phyloP scores from a whole-genome alignment of 2,113 vertebrate species.

The Albula goreensis region DNA sequence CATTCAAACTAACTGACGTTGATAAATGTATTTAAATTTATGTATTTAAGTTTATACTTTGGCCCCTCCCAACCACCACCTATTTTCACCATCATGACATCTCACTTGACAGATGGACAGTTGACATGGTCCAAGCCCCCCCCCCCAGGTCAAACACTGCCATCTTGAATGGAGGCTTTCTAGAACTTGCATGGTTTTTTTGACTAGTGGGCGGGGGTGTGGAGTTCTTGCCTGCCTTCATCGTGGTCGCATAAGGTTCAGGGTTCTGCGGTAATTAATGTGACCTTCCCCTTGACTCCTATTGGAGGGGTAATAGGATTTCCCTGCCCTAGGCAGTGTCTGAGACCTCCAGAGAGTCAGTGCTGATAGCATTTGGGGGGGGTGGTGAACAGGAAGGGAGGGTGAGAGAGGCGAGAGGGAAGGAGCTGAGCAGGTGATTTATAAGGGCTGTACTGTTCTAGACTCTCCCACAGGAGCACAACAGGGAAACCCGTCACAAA shows the following conservation, averaged over 20 bases:
- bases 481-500: slow-evolving; percentile 27
- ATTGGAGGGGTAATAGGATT: slow-evolving; percentile 36
- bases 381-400: neutral
- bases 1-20: neutral
- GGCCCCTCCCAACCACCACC: too few species aligned
- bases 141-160: neutral
- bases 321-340: slow-evolving; percentile 27
- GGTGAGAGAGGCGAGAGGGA: neutral
- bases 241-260: neutral
- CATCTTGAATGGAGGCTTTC: neutral
- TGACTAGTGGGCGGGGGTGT: neutral
- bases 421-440: slow-evolving; percentile 29
- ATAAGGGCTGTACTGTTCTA: slow-evolving; percentile 28
- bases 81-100: neutral
- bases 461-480: slow-evolving; percentile 26
- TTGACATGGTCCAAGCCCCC: neutral
- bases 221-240: neutral
- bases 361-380: slow-evolving; percentile 15
- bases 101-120: neutral
- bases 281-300: slow-evolving; percentile 32
- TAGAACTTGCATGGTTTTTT: neutral
- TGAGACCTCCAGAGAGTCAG: slow-evolving; percentile 25
- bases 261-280: slow-evolving; percentile 31
- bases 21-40: neutral
- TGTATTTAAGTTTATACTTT: neutral